Evolutionary conservation across 2,888 invertebrate species (phyloP), one percentile per base, ranked within the genome.

Genomic region (Rhagonycha lutea): DNA sequence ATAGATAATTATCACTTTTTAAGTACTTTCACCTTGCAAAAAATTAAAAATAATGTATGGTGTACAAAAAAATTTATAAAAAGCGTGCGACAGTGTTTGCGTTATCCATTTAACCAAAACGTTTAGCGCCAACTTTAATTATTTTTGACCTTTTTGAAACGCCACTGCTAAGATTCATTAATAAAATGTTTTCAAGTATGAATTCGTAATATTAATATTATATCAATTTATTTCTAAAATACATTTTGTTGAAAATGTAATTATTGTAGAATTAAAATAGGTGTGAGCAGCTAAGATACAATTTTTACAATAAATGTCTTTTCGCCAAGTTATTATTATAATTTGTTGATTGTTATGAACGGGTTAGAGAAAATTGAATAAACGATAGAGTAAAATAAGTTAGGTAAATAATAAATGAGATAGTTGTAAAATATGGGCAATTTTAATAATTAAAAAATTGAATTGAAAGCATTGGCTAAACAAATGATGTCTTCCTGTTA

Each of bases 401-500:
- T 47, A 47, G 47, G 47, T 47, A 47, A 47, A 47, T 47, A 47
- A 47, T 47, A 47, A 47, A 47, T 47, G 47, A 47, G 47, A 47
- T 47, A 47, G 47, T 47, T 47, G 47, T 47, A 47, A 47, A n/a
- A 47, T 47, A 47, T 47, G 47, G 47, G 47, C 47, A 47, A 65
- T 65, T 24, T 24, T 65, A 24, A 65, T 65, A 24, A 65, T 65
- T 65, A 65, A 65, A 65, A 65, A 67, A 63, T 75, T 69, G 63
- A 65, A 65, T 65, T 65, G 63, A 65, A 65, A 65, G 63, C 63
- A 70, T 74, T 76, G 78, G 80, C 80, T 82, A 81, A 82, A 82
- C 79, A 79, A 76, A 74, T 75, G 70, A 73, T 75, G 77, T 81
- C 84, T 84, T 85, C 85, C 85, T 84, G 84, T 84, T 83, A 80